Conservation (phyloP, 2,797 vertebrate genomes). For the Lacerta bilineata region DNA sequence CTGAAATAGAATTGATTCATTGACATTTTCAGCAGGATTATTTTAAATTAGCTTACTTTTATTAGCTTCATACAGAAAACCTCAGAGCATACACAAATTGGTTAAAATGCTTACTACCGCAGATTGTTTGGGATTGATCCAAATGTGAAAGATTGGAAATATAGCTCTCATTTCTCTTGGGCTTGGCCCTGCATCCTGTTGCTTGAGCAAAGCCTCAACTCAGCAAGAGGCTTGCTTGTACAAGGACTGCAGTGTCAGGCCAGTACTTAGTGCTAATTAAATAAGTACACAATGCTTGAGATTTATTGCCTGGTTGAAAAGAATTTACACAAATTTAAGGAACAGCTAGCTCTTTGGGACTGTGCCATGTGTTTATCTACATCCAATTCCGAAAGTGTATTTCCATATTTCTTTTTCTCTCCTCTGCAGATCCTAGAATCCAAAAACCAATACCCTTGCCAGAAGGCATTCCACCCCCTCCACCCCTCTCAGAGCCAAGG, state of each 20-base stretch:
- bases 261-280: slow-evolving; percentile 51
- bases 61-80: slow-evolving; percentile 25
- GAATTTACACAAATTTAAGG: slow-evolving; percentile 47
- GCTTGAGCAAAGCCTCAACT: slow-evolving; percentile 31
- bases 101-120: slow-evolving; percentile 33
- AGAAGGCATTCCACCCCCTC: background rate
- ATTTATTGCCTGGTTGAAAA: slow-evolving; percentile 25
- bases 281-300: slow-evolving; percentile 20
- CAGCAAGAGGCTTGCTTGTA: slow-evolving; percentile 29
- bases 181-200: slow-evolving; percentile 16
- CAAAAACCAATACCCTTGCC: slow-evolving; percentile 19
- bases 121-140: slow-evolving; percentile 21
- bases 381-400: background rate
- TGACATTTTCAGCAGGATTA: fast-evolving
- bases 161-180: slow-evolving; percentile 7
- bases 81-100: slow-evolving; percentile 25
- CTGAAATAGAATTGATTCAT: slow-evolving; percentile 26
- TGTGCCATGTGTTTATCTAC: background rate
- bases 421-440: background rate
- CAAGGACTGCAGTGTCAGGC: slow-evolving; percentile 26
- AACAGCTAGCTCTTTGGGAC: slow-evolving; percentile 34
- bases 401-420: slow-evolving; percentile 33
- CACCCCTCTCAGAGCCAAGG: background rate
- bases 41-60: background rate
- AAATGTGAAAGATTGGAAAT: slow-evolving; percentile 18